Conservation (phyloP, 2,888 invertebrate species). For the Sipha maydis region DNA sequence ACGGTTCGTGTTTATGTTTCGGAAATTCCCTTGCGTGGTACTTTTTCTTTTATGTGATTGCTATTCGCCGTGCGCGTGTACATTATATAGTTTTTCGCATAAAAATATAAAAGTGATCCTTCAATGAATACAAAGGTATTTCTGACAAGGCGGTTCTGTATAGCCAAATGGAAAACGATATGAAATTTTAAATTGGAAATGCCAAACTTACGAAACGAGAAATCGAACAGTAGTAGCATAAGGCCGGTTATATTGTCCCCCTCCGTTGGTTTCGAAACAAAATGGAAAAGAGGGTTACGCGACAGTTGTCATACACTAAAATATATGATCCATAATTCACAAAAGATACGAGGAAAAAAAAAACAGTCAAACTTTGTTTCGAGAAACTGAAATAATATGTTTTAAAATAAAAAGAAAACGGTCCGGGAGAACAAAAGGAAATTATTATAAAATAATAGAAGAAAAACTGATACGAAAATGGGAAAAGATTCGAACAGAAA, state of each 20-base stretch:
- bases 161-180: constrained; percentile 52
- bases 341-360: not conserved
- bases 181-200: constrained; percentile 62
- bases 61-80: not conserved
- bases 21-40: constrained; percentile 36
- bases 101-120: constrained; percentile 55
- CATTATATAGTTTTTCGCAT: constrained; percentile 40
- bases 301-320: constrained; percentile 57
- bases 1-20: constrained; percentile 41
- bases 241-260: not conserved
- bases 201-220: constrained; percentile 56
- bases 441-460: not conserved
- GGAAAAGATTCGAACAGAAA: not conserved
- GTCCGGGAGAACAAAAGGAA: not conserved
- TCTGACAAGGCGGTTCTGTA: constrained; percentile 31
- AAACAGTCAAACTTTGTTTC: constrained; percentile 20
- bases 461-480: constrained; percentile 6
- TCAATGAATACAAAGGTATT: constrained; percentile 54
- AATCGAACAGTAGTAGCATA: constrained; percentile 44
- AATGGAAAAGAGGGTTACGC: constrained; percentile 41
- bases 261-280: constrained; percentile 19
- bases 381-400: constrained; percentile 11
- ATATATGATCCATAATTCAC: constrained; percentile 61
- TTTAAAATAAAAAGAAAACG: constrained; percentile 30
- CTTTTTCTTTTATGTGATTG: constrained; percentile 35